A percentile compares a stretch with the other conserved stretches of the same genome.
Conservation (phyloP, 2,113 vertebrate species). For the Callithrix jacchus region DNA sequence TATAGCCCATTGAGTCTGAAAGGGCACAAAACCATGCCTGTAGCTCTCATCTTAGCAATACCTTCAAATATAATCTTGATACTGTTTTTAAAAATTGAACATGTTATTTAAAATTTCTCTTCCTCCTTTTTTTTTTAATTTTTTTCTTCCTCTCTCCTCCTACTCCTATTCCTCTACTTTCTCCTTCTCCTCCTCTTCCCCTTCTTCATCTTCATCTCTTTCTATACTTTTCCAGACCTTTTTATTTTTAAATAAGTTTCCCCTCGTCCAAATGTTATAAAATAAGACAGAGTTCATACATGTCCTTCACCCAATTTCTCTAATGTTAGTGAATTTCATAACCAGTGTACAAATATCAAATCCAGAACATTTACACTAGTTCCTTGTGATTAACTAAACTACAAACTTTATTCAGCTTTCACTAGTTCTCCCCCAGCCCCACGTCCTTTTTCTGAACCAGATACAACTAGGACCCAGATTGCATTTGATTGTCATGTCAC, state of each 20-base stretch:
- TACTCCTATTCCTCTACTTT: not conserved
- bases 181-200: not conserved
- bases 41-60: not conserved
- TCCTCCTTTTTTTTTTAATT: not conserved
- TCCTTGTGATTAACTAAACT: not conserved
- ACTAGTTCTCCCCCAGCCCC: not conserved
- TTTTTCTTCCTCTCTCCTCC: not conserved
- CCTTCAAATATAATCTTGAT: not conserved
- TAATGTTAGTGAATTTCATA: not conserved
- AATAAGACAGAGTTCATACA: not conserved
- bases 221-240: not conserved
- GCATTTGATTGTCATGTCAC: not conserved
- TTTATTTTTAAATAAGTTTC: conserved; percentile 11
- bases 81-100: not conserved
- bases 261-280: not conserved
- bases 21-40: not conserved
- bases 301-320: not conserved
- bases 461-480: not conserved
- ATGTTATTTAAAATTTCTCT: not conserved
- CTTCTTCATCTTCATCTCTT: not conserved
- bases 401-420: not conserved
- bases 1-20: not conserved
- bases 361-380: not conserved
- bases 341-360: not conserved
- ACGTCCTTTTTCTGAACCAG: not conserved